Evolutionary conservation across 2,888 invertebrate species (phyloP).

Genomic region (Agrilus mali): DNA sequence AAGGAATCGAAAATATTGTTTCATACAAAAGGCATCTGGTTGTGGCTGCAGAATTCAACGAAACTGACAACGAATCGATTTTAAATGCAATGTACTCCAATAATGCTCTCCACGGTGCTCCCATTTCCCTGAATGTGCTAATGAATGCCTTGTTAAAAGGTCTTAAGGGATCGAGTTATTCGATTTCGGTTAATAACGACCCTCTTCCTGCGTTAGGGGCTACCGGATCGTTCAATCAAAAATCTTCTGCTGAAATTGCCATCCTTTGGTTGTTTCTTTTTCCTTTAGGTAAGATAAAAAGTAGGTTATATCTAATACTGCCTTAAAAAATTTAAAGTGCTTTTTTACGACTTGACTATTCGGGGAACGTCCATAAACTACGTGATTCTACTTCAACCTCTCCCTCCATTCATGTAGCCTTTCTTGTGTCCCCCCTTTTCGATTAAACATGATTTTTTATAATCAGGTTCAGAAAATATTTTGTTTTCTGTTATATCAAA

Average conservation of each 20-base stretch:
- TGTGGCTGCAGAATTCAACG: constrained; percentile 36
- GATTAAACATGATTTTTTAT: no score
- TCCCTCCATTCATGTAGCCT: no score
- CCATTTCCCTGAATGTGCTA: constrained; percentile 38
- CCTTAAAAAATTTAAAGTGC: not conserved
- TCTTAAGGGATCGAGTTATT: constrained; percentile 22
- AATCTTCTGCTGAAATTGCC: constrained; percentile 21
- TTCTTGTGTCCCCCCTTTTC: no score
- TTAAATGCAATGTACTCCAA: constrained; percentile 34
- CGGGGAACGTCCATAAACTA: no score
- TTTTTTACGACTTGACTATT: no score
- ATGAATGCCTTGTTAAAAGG: constrained; percentile 35
- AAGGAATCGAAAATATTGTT: constrained; percentile 30
- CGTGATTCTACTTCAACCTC: no score
- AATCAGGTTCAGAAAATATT: no score
- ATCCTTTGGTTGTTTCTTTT: constrained; percentile 28
- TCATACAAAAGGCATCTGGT: constrained; percentile 36
- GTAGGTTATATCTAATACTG: not conserved
- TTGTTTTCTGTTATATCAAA: no score
- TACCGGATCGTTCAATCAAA: constrained; percentile 7
- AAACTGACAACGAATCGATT: constrained; percentile 9
- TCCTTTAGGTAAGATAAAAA: constrained; percentile 27
- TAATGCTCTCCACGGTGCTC: constrained; percentile 38
- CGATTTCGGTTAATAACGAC: constrained; percentile 26
- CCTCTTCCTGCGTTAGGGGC: constrained; percentile 22